Conservation (phyloP, 2,113 vertebrate genomes). For the Miniopterus natalensis region DNA sequence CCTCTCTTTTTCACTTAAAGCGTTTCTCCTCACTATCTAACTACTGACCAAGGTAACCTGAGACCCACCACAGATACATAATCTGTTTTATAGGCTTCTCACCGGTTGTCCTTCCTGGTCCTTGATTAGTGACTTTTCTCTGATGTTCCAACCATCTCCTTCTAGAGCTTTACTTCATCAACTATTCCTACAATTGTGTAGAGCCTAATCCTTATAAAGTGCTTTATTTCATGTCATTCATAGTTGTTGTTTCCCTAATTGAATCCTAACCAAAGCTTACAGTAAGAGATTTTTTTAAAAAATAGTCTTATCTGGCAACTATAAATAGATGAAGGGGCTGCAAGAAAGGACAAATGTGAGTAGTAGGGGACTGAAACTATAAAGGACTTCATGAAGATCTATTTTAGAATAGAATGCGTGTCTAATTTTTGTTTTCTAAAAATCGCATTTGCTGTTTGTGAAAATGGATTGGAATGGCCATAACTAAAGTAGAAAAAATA, state of each 20-base stretch:
- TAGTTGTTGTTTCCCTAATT: not conserved
- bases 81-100: not conserved
- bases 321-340: not conserved
- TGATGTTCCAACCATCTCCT: not conserved
- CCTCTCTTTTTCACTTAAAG: not conserved
- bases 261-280: not conserved
- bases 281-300: not conserved
- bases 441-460: not conserved
- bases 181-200: not conserved
- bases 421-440: not conserved
- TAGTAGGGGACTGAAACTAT: not conserved
- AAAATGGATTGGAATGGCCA: not conserved
- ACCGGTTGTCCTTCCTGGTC: not conserved
- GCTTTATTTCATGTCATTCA: not conserved
- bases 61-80: not conserved
- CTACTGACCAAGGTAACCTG: not conserved
- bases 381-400: not conserved
- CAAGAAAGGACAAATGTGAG: not conserved
- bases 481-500: not conserved
- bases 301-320: not conserved
- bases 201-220: not conserved
- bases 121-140: not conserved
- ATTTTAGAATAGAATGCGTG: not conserved
- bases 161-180: not conserved
- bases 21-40: not conserved